These are phyloP conservation scores for Himalopsyche tibetana DNA, from an alignment of 2,888 invertebrate genomes.

Conservation along the genomic window DNA sequence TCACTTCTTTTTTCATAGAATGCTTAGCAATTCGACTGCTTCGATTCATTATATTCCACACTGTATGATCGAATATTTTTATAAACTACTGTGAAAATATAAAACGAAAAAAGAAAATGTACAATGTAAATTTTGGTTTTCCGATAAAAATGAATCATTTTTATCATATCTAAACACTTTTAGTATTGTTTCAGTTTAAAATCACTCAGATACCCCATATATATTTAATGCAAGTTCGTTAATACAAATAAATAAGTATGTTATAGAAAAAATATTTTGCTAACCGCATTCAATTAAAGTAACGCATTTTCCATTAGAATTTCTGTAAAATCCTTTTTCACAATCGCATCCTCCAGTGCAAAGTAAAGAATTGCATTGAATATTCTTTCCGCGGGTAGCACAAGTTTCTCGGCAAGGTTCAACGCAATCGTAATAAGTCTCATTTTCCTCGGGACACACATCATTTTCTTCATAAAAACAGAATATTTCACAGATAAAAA, in stretches of 20 bases:
- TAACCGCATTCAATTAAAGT: conserved; percentile 53
- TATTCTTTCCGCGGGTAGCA: conserved; percentile 30
- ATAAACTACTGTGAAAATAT: too few relatives aligned
- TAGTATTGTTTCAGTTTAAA: too few relatives aligned
- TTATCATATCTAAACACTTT: too few relatives aligned
- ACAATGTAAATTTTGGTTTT: too few relatives aligned
- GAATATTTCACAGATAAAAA: background rate
- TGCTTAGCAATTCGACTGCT: too few relatives aligned
- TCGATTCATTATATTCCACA: too few relatives aligned
- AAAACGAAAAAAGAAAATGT: too few relatives aligned
- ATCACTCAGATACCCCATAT: too few relatives aligned
- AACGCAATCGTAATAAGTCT: conserved; percentile 48
- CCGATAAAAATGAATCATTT: too few relatives aligned
- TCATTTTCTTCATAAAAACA: conserved; percentile 44
- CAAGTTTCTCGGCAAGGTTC: conserved; percentile 54
- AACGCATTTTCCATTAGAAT: conserved; percentile 52
- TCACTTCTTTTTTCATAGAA: too few relatives aligned
- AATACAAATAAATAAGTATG: background rate
- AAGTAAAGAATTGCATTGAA: conserved; percentile 45
- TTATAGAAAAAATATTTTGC: background rate
- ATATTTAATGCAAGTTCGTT: too few relatives aligned
- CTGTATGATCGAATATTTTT: too few relatives aligned
- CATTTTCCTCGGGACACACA: conserved; percentile 48
- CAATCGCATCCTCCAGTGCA: conserved; percentile 57
- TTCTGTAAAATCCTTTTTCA: conserved; percentile 55